Conservation (phyloP, 1,140 invertebrate species). For the Copidosoma floridanum region DNA sequence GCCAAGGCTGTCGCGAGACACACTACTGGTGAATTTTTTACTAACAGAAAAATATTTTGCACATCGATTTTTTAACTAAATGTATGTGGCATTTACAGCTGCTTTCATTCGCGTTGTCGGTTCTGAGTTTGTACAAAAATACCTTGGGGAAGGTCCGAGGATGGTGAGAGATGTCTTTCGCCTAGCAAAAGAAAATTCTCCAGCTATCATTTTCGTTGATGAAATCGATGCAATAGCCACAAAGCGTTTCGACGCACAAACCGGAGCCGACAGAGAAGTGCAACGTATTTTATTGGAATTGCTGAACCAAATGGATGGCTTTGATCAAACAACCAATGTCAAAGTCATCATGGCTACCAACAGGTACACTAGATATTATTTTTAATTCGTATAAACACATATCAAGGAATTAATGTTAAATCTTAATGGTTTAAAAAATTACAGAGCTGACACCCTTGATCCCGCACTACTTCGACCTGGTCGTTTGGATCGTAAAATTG, state of each 20-base stretch:
- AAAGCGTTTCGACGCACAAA: conserved; percentile 98
- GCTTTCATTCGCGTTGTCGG: conserved; percentile 98
- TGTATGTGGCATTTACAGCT: conserved; percentile 69
- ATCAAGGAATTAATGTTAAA: too few relatives aligned
- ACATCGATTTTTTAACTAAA: too few relatives aligned
- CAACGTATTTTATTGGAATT: conserved; percentile 97
- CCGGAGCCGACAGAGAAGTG: conserved; percentile 98
- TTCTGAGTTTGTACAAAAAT: conserved; percentile 99
- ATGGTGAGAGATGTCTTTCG: conserved; percentile 99
- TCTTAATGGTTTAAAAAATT: conserved; percentile 17
- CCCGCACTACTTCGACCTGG: conserved; percentile 96
- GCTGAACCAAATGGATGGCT: conserved; percentile 99
- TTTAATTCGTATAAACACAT: neutral
- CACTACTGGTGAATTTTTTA: conserved; percentile 74
- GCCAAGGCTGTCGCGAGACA: conserved; percentile 98
- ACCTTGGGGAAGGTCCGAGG: conserved; percentile 96
- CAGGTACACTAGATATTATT: conserved; percentile 64
- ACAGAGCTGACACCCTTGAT: conserved; percentile 93
- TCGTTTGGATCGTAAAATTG: conserved; percentile 97
- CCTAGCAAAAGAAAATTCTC: conserved; percentile 98
- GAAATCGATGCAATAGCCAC: conserved; percentile 99
- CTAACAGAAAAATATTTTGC: conserved; percentile 12
- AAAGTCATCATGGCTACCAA: conserved; percentile 99
- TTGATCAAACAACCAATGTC: conserved; percentile 99
- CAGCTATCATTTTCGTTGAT: conserved; percentile 99